Percentiles rank a stretch among this genome's conserved stretches.
These are phyloP conservation scores for Oreocharis arfaki DNA, from an alignment of 2,113 vertebrate species.

Conservation along the genomic window DNA sequence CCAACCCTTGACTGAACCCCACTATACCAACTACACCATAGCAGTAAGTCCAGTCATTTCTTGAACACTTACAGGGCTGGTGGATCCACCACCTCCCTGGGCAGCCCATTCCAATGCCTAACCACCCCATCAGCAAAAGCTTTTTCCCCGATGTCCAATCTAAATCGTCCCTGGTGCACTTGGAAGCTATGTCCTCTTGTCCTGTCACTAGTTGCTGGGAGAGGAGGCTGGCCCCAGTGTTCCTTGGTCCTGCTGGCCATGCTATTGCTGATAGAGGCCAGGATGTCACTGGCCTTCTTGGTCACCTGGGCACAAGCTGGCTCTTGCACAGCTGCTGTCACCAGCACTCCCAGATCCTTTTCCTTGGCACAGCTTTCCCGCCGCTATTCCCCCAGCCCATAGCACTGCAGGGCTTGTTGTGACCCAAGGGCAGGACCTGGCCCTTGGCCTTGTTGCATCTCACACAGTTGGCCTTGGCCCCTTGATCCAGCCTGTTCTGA, in stretches of 20 bases:
- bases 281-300: background rate
- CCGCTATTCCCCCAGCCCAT: too few species aligned
- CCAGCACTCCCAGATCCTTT: background rate
- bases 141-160: background rate
- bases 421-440: background rate
- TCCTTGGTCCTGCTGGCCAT: background rate
- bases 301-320: background rate
- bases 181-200: background rate
- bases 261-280: background rate
- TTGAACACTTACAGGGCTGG: background rate
- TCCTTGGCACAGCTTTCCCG: background rate
- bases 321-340: background rate
- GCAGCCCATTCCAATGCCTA: background rate
- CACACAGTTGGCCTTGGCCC: background rate
- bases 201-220: background rate
- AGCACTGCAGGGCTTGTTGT: rapidly evolving
- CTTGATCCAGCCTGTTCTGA: rapidly evolving
- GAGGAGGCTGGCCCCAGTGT: background rate
- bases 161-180: too few species aligned
- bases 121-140: background rate
- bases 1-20: background rate
- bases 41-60: background rate
- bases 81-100: background rate
- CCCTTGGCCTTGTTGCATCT: background rate
- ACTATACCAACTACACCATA: background rate